phyloP scores from a whole-genome alignment of 2,113 vertebrate species.

The Gavialis gangeticus region DNA sequence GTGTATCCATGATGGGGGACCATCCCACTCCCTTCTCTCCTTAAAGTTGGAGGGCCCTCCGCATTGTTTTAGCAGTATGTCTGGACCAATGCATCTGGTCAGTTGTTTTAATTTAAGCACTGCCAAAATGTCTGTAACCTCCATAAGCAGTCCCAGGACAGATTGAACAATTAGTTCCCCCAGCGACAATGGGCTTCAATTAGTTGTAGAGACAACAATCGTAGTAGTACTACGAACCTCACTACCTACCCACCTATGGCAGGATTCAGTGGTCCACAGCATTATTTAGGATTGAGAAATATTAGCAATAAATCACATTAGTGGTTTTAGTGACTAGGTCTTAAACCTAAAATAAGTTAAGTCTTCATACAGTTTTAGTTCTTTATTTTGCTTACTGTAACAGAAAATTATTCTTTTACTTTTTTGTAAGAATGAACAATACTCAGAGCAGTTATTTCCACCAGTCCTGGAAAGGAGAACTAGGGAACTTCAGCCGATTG shows the following conservation, averaged over 20 bases:
- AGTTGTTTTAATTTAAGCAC: not conserved
- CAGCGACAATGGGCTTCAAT: not conserved
- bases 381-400: conserved; percentile 42
- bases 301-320: not conserved
- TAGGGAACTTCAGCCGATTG: not conserved
- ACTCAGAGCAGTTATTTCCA: conserved; percentile 14
- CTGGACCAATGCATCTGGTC: not conserved
- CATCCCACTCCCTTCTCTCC: not conserved
- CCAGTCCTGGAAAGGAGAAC: conserved; percentile 17
- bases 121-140: not conserved
- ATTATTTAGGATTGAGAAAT: not conserved
- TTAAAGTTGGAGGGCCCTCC: not conserved
- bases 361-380: not conserved
- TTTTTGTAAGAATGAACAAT: conserved; percentile 4
- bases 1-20: not conserved
- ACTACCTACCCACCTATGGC: not conserved
- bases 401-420: not conserved
- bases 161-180: not conserved
- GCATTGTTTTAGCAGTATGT: not conserved
- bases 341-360: conserved; percentile 4
- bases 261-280: not conserved
- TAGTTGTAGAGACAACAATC: not conserved
- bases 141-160: not conserved
- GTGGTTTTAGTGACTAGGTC: not conserved
- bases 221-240: not conserved